Conservation (phyloP, 2,113 vertebrate species). For the Rousettus leschenaultii region DNA sequence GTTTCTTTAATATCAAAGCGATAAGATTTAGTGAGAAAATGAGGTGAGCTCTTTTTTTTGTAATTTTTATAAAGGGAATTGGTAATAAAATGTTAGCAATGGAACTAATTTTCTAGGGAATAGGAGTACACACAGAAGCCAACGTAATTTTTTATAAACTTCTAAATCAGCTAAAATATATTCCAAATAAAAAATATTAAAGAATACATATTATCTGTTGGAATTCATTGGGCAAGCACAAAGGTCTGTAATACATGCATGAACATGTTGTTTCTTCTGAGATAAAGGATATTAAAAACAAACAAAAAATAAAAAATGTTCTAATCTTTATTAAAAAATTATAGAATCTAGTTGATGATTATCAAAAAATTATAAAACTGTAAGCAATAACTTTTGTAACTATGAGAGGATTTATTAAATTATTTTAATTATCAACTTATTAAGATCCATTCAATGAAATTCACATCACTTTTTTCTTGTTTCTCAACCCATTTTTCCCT, state of each 20-base stretch:
- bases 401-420: neutral
- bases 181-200: neutral
- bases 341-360: neutral
- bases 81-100: slow-evolving; percentile 5
- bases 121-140: neutral
- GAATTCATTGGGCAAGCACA: neutral
- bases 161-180: neutral
- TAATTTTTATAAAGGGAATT: neutral
- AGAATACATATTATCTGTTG: neutral
- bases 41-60: neutral
- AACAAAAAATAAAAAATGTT: neutral
- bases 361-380: neutral
- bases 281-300: neutral
- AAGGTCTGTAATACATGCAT: neutral
- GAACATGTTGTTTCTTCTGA: neutral
- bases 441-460: neutral
- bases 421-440: neutral
- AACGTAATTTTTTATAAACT: neutral
- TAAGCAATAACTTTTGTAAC: neutral
- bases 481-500: neutral
- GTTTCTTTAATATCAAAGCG: neutral
- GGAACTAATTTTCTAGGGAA: neutral
- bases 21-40: neutral
- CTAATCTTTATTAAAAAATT: neutral
- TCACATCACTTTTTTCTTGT: neutral